Evolutionary conservation across 1,140 invertebrate genomes (phyloP), one percentile per base, ranked within the genome.

Genomic region (Lasioglossum albipes): DNA sequence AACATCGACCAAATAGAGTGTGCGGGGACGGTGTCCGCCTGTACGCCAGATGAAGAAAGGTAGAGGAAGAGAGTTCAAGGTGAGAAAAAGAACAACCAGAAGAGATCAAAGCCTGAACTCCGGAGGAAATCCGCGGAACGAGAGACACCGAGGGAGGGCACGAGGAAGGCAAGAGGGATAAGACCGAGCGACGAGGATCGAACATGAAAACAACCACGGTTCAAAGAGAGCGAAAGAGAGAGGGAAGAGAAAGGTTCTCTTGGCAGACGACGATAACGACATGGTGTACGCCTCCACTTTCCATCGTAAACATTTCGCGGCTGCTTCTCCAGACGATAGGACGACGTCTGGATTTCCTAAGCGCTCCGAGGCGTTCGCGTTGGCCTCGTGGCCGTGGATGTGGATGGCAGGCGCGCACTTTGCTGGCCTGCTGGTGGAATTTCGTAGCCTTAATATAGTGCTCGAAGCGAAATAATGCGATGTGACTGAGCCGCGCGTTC

Each of bases 261-360:
- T 22, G 77, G 69, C 62, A 54, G 77, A 85, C 57, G 68, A 57
- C 71, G 78, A 81, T 74, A 84, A 84, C 77, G 75, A 71, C 70
- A 57, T 61, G 81, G 75, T 70, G 82, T 85, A 80, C 52, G 81
- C 79, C 75, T 85, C 81, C 85, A 82, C 85, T 85, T 79, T 85
- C 75, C 76, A 75, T 86, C 84, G 81, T 86, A 82, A 85, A 85
- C 81, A 73, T 75, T 85, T 85, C 73, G 79, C 62, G 61, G 71
- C 42, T 59, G 69, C 68, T 69, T 73, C 82, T 74, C 52, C n/a
- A 62, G 61, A 72, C 76, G 68, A 72, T 72, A 72, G 62, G 49
- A 36, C 78, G 66, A 65, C 67, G 41, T 66, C 65, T 79, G 67
- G 41, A 59, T 75, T 74, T 62, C 57, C 71, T 57, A 66, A 59